Percentiles rank a stretch among this genome's conserved stretches.
Conservation (phyloP, 2,113 vertebrate species). For the Laticauda laticaudata region DNA sequence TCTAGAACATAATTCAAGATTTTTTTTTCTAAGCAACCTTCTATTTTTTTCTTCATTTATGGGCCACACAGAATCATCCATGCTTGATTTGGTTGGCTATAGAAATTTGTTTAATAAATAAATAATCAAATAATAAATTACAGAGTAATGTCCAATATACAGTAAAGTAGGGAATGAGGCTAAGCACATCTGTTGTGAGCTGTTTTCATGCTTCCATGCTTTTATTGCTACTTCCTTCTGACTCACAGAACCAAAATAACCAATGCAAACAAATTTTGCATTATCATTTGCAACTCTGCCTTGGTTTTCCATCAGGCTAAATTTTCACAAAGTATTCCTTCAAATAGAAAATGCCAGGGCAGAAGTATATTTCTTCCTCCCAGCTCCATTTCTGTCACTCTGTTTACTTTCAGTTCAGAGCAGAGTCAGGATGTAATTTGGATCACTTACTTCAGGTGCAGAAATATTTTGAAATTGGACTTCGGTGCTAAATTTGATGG, state of each 20-base stretch:
- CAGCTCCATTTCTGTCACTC: background rate
- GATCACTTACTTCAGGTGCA: background rate
- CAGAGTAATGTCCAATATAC: background rate
- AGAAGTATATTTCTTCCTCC: background rate
- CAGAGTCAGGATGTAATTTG: background rate
- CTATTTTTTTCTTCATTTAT: background rate
- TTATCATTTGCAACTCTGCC: background rate
- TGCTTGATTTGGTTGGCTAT: background rate
- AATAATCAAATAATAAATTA: background rate
- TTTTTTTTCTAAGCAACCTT: background rate
- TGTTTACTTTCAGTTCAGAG: background rate
- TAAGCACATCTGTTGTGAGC: background rate
- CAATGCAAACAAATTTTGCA: background rate
- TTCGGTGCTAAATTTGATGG: background rate
- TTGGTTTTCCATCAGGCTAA: background rate
- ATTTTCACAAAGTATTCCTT: background rate
- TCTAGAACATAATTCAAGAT: background rate
- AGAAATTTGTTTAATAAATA: background rate
- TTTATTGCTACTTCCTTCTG: background rate
- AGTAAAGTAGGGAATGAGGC: background rate
- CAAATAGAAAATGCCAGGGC: background rate
- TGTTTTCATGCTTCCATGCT: background rate
- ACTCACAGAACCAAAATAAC: background rate
- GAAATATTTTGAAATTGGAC: background rate
- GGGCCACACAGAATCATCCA: background rate